phyloP scores from a whole-genome alignment of 2,888 invertebrate genomes.

The Hedya salicella region DNA sequence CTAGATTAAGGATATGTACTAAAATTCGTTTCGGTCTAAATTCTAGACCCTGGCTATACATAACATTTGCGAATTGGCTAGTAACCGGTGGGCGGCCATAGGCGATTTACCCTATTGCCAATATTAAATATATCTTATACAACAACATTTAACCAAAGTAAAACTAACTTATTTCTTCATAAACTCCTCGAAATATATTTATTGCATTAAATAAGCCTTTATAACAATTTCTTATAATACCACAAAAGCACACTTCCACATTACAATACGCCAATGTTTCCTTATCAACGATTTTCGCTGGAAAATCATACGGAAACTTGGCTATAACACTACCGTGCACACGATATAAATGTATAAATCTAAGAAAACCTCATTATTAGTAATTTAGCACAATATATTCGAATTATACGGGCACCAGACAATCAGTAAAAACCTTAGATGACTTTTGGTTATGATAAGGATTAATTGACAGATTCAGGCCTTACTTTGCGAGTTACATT shows the following conservation, averaged over 20 bases:
- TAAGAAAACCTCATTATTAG: constrained; percentile 4
- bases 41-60: no score
- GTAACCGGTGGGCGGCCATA: no score
- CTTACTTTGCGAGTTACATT: no score
- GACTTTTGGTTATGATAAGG: no score
- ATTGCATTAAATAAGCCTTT: constrained; percentile 24
- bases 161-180: not conserved
- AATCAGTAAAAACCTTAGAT: not conserved
- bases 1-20: no score
- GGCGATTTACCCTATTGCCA: no score
- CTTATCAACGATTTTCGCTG: not conserved
- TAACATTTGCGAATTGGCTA: no score
- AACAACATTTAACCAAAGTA: not conserved
- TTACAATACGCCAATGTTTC: not conserved
- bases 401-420: not conserved
- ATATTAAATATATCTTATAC: not conserved
- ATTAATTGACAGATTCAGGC: no score
- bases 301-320: not conserved
- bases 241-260: not conserved
- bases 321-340: constrained; percentile 7
- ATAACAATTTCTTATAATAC: not conserved
- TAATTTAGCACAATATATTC: constrained; percentile 29
- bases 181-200: not conserved
- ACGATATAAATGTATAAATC: constrained; percentile 8
- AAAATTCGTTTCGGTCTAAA: no score